These are phyloP conservation scores for Dreissena polymorpha DNA, from an alignment of 1,140 invertebrate genomes.

Conservation along the genomic window DNA sequence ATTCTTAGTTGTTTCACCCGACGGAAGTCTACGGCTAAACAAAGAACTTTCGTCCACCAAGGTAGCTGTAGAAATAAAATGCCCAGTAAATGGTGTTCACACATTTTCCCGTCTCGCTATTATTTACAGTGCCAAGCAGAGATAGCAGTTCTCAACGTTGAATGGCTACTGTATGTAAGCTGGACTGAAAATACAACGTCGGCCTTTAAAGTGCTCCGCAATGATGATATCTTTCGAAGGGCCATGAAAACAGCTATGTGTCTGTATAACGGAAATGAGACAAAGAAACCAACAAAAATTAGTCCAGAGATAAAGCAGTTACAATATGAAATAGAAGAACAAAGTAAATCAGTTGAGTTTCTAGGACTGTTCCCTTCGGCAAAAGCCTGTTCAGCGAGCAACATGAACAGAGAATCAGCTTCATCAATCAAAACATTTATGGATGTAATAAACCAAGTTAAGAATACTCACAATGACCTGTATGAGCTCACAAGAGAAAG, in stretches of 20 bases:
- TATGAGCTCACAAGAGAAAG: constrained; percentile 6
- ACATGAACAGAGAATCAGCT: too few species aligned
- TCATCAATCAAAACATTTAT: neutral
- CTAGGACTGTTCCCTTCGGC: neutral
- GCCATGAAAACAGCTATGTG: neutral
- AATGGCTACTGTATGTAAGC: constrained; percentile 4
- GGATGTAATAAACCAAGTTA: neutral
- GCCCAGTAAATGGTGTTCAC: neutral
- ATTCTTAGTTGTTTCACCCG: constrained; percentile 43
- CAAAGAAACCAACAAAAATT: neutral
- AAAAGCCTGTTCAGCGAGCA: too few species aligned
- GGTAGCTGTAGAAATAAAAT: constrained; percentile 6
- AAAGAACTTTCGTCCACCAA: too few species aligned
- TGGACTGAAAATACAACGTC: neutral
- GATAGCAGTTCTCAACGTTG: neutral
- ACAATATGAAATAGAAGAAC: neutral
- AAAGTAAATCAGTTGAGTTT: constrained; percentile 25
- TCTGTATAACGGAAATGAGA: neutral
- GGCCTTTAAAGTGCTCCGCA: neutral
- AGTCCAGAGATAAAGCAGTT: constrained; percentile 9
- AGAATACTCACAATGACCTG: neutral
- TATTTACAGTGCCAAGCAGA: neutral
- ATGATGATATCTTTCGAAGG: neutral
- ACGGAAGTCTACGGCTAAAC: constrained; percentile 54
- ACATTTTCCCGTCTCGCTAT: constrained; percentile 1